Evolutionary conservation across 2,888 invertebrate species (phyloP), one percentile per base, ranked within the genome.

Genomic region (Aethes cnicana): DNA sequence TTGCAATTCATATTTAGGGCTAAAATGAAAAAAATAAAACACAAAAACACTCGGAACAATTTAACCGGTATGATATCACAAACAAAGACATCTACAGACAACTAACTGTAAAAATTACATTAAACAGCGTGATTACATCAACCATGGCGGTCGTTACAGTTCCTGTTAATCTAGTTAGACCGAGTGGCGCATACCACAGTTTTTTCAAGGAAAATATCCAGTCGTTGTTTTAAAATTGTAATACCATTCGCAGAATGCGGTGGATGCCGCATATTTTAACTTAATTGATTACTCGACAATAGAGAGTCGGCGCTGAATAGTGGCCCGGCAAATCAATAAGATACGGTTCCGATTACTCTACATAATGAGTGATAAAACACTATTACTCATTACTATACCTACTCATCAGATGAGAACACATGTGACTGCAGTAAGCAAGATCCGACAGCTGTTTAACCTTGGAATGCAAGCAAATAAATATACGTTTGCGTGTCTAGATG

Each of bases 91-190:
- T 48, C 9, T 35, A 20, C 18, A n/a, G 23, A 23, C 30, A 32
- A 12, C 14, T 36, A 36, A 28, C 21, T 14, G 23, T 23, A 50
- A 43, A 26, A 12, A 6, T 4, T 12, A 9, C 12, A 35, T 30
- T 12, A 43, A 30, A 37, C 6, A 41, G 32, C 11, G 14, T 32
- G 11, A 17, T 33, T 32, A 32, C 21, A 48, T 14, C 16, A 26
- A 21, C 14, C 16, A 43, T 16, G 42, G 28, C 3, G 17, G 43
- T 44, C 28, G n/a, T 36, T 23, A 11, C 6, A 43, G 21, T 37
- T 50, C 43, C 16, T 37, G 43, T 18, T 50, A 50, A 50, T 44
- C 43, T 44, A 50, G 50, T 44, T 43, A 21, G 8, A 12, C n/a
- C 7, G 39, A 23, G 14, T 39, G 23, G 16, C 0, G 12, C 9